Base-by-base conservation (phyloP, 2,888 invertebrate species). In the Heliconius charithonia region DNA sequence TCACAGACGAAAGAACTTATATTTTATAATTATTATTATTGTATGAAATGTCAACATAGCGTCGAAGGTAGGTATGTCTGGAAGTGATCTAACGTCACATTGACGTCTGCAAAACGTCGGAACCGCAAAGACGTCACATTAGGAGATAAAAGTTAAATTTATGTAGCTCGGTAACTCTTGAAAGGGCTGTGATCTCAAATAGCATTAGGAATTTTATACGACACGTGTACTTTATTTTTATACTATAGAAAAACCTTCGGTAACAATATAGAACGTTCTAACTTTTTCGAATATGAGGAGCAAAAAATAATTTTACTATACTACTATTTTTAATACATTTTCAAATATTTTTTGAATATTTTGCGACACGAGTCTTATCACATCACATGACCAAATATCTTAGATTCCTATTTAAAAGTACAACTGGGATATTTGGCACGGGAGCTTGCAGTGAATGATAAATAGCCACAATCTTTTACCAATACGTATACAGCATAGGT, bases 391-490 rank as follows among this genome's bases (percentile, higher is more conserved):
- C 83, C 83, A 79, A 83, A 82, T 77, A 79, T 76, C 73, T 69
- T 80, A 83, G 80, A 82, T 73, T 82, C 82, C 82, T 83, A 85
- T 84, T 85, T 85, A 85, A 82, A 83, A 84, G 83, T 85, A 83
- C 86, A 84, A 85, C 83, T 83, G 85, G 86, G 85, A 87, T 87
- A 85, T 86, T 88, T 89, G 87, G 87, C 85, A 88, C 86, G 85
- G 32, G 83, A 83, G 84, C 80, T 80, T 82, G 81, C 81, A 82
- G 78, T 76, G 82, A 84, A 87, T 89, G 89, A 89, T 89, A 86
- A 86, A 89, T 85, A 84, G 85, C 84, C 85, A 85, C 85, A 85
- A 88, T 87, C 86, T 87, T 88, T 88, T 87, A 88, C 87, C 84
- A 83, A 89, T 87, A 87, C 85, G 81, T 82, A 84, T 82, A 81